Evolutionary conservation across 37 sponge, comb jelly and placozoan species (phyloP).

Genomic region (Beroe ovata): DNA sequence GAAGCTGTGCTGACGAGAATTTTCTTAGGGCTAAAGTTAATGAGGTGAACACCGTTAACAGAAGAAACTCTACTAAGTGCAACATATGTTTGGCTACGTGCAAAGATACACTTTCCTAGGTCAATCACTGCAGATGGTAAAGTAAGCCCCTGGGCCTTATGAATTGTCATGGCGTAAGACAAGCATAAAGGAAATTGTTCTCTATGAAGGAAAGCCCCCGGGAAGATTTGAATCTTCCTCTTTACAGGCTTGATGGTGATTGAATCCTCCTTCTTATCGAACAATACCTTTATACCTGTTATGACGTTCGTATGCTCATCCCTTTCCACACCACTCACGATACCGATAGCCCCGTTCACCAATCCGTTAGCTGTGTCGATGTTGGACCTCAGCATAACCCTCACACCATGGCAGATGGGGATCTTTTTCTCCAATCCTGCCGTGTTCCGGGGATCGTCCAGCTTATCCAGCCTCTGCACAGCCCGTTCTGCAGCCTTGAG

Average conservation of each 20-base stretch:
- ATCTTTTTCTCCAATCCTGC: neutral
- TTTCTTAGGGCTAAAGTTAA: slow-evolving; percentile 12
- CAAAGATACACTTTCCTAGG: neutral
- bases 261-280: neutral
- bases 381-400: slow-evolving; percentile 21
- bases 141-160: slow-evolving; percentile 9
- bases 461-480: neutral
- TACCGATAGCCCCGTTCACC: neutral
- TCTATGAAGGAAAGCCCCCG: neutral
- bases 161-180: slow-evolving; percentile 24
- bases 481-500: neutral
- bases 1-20: neutral
- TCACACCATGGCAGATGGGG: neutral
- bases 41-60: neutral
- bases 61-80: neutral
- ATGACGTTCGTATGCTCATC: neutral
- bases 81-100: neutral
- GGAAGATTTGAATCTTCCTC: neutral
- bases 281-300: neutral
- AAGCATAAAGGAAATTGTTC: neutral
- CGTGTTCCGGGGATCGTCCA: slow-evolving; percentile 17
- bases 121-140: neutral
- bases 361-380: neutral
- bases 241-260: neutral
- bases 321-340: neutral